These are phyloP conservation scores for Diarsia dahlii DNA, from an alignment of 2,888 invertebrate species.

Conservation along the genomic window DNA sequence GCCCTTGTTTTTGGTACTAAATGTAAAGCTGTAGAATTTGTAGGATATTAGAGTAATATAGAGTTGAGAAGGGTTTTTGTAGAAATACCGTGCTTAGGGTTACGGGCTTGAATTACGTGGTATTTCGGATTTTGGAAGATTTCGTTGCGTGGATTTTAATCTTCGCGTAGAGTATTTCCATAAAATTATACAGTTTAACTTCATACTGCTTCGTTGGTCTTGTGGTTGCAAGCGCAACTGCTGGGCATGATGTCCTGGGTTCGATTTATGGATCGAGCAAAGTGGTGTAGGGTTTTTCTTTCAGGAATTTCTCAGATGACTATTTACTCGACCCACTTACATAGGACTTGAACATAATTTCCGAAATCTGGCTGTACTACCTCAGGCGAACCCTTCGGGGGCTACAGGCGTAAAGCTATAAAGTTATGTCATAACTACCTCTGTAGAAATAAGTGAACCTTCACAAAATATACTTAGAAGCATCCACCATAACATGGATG, in stretches of 20 bases:
- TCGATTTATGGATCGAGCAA: no score
- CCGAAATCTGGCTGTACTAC: no score
- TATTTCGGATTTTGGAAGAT: conserved; percentile 41
- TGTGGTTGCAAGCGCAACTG: no score
- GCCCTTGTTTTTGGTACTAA: conserved; percentile 57
- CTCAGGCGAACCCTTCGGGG: no score
- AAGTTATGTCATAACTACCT: not conserved
- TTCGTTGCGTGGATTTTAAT: conserved; percentile 41
- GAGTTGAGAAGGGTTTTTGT: conserved; percentile 55
- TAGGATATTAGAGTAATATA: conserved; percentile 43
- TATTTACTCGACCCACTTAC: no score
- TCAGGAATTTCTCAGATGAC: no score
- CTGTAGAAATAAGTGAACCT: not conserved
- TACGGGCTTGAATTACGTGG: conserved; percentile 31
- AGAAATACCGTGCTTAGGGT: conserved; percentile 38
- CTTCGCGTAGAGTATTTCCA: conserved; percentile 3
- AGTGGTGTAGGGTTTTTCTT: no score
- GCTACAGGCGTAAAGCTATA: no score
- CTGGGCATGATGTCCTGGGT: no score
- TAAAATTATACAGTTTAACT: conserved; percentile 2
- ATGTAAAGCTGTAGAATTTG: conserved; percentile 59
- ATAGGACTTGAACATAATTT: no score
- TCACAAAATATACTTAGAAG: not conserved
- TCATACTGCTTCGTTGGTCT: no score
- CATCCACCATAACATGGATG: not conserved